Evolutionary conservation across 2,113 vertebrate species (phyloP), one percentile per base, ranked within the genome.

Genomic region (Amphiprion percula): DNA sequence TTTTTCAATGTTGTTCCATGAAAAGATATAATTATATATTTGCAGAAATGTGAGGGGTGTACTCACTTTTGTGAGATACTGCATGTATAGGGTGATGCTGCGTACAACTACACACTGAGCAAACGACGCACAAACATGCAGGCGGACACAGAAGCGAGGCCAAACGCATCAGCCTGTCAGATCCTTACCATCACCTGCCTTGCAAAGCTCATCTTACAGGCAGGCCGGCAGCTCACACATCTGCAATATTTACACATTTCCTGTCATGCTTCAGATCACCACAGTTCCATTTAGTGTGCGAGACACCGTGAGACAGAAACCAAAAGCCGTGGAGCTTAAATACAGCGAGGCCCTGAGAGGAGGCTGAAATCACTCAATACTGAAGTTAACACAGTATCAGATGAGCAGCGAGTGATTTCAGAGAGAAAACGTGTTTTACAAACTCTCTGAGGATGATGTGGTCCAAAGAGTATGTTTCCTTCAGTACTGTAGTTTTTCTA

Each of bases 221-320:
- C 95, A 96, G 95, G 93, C 92, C 90, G 91, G 93, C 95, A 93
- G 94, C 92, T 99, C 97, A 98, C 93, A 99, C 97, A 98, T 98
- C 97, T 98, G 95, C 92, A 97, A 97, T 93, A 92, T 97, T 97
- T 87, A 91, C 95, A 97, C 95, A 94, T 91, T 83, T 94, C 91
- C 93, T 76, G 93, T 96, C 97, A 98, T 97, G 97, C 96, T 94
- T 94, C 87, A 84, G 64, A 79, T 83, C 84, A 93, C 84, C 91
- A 90, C 76, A 87, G 65, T 88, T 71, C 76, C 26, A 79, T 72
- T 54, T 4, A 86, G 86, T 76, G 85, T 78, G 76, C 41, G 74
- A 86, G 61, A 67, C 80, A 68, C 15, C 70, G 61, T 14, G 47
- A 84, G 69, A 69, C 79, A 75, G 74, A 92, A 75, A 87, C 90